Evolutionary conservation across 1,140 invertebrate genomes (phyloP).

Genomic region (Coboldia fuscipes): DNA sequence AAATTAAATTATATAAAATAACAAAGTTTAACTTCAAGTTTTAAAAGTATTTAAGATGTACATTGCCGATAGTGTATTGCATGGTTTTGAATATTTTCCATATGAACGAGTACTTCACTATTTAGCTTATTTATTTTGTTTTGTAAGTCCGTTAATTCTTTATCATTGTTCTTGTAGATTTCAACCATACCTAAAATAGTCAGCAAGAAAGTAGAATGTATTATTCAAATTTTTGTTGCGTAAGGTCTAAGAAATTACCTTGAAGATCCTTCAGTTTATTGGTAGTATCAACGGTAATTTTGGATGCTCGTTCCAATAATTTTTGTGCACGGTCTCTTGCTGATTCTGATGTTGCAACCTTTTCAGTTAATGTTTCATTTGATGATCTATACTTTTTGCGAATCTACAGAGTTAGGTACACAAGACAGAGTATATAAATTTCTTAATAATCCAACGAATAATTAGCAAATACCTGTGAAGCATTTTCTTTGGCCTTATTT

Average conservation of each 20-base stretch:
- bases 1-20: too few species aligned
- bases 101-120: slow-evolving; percentile 24
- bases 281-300: slow-evolving; percentile 50
- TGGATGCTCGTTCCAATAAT: slow-evolving; percentile 48
- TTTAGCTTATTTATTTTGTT: slow-evolving; percentile 25
- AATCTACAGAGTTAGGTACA: slow-evolving; percentile 10
- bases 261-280: slow-evolving; percentile 49
- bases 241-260: slow-evolving; percentile 16
- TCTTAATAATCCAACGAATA: not conserved
- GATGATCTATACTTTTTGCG: slow-evolving; percentile 34
- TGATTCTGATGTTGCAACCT: slow-evolving; percentile 34
- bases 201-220: not conserved
- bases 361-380: slow-evolving; percentile 30
- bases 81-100: slow-evolving; percentile 27
- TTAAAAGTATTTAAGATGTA: slow-evolving; percentile 19
- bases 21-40: too few species aligned
- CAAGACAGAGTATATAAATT: not conserved
- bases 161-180: slow-evolving; percentile 26
- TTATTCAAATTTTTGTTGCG: not conserved
- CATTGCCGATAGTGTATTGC: slow-evolving; percentile 27
- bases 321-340: slow-evolving; percentile 49
- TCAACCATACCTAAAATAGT: slow-evolving; percentile 21
- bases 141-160: slow-evolving; percentile 23
- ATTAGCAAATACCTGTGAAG: slow-evolving; percentile 3
- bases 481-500: slow-evolving; percentile 15